phyloP scores from a whole-genome alignment of 2,113 vertebrate genomes.

The Sakesphorus luctuosus region DNA sequence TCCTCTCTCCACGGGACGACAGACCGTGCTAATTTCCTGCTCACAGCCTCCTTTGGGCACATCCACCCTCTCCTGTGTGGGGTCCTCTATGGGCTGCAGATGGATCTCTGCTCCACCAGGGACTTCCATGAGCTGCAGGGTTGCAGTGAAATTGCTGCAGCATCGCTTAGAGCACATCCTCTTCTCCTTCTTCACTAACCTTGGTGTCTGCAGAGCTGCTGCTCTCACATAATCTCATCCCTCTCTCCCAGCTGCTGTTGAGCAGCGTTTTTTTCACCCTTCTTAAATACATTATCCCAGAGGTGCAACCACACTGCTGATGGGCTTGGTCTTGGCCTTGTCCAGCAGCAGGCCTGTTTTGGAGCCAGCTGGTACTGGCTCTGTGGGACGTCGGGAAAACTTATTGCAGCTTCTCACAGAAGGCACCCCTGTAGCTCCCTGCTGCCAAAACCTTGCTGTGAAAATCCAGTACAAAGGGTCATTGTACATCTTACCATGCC shows the following conservation, averaged over 20 bases:
- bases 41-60: background rate
- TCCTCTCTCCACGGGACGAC: background rate
- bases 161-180: fast-evolving
- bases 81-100: background rate
- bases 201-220: background rate
- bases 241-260: background rate
- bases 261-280: background rate
- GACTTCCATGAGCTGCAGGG: background rate
- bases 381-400: too few species aligned
- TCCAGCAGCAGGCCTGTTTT: fast-evolving
- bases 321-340: background rate
- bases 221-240: background rate
- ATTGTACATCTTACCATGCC: background rate
- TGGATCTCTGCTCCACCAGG: background rate
- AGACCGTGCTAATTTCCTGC: background rate
- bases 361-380: background rate
- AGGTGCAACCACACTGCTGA: too few species aligned
- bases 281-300: background rate
- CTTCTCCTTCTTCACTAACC: background rate
- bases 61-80: background rate
- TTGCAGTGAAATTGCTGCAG: background rate
- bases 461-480: background rate
- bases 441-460: background rate
- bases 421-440: background rate
- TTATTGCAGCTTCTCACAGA: background rate